Evolutionary conservation across 2,113 vertebrate genomes (phyloP).

Genomic region (Podocnemis expansa): DNA sequence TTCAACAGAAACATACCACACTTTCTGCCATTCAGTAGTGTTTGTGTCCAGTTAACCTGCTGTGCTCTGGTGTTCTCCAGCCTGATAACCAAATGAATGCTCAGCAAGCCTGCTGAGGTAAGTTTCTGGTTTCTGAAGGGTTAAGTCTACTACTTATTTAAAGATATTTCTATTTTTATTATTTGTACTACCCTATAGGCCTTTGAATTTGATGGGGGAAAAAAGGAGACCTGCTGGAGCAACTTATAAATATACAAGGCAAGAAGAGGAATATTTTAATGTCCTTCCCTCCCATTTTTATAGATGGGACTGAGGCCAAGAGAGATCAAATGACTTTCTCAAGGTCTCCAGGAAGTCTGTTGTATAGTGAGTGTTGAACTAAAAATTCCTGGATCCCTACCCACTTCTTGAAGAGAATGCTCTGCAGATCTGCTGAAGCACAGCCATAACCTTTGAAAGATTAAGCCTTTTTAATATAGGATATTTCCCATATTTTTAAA

Average conservation of each 20-base stretch:
- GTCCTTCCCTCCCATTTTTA: not conserved
- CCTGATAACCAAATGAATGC: too few species aligned
- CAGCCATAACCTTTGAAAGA: not conserved
- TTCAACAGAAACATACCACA: rapidly evolving
- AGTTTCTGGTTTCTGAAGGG: not conserved
- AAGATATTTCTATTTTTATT: not conserved
- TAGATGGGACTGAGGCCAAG: not conserved
- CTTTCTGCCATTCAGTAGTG: not conserved
- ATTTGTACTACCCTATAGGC: not conserved
- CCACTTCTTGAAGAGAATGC: not conserved
- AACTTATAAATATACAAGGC: not conserved
- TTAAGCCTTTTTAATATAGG: not conserved
- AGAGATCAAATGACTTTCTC: not conserved
- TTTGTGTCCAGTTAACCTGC: not conserved
- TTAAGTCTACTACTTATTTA: rapidly evolving
- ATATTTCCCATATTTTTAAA: not conserved
- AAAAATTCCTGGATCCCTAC: not conserved
- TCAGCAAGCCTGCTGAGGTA: not conserved
- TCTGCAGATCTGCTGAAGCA: not conserved
- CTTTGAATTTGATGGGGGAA: not conserved
- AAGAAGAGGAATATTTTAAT: not conserved
- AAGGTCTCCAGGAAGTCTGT: not conserved
- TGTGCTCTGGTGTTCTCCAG: not conserved
- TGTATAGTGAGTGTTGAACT: not conserved
- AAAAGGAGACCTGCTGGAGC: not conserved